Conservation (phyloP, 2,113 vertebrate species). For the Thymallus thymallus region DNA sequence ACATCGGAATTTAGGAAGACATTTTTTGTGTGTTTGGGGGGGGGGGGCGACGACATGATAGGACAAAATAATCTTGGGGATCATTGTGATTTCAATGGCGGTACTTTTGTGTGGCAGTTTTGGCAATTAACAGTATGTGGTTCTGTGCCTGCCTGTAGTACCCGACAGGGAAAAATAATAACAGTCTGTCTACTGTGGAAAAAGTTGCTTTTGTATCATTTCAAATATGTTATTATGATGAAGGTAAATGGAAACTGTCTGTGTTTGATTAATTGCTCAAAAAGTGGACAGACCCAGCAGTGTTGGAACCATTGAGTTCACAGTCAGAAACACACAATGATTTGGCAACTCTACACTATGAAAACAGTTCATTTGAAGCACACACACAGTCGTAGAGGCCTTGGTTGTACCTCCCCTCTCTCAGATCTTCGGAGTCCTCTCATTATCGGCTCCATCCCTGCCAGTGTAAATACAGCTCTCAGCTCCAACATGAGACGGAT, state of each 20-base stretch:
- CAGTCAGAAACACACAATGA: neutral
- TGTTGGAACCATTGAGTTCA: neutral
- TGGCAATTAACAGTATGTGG: no score
- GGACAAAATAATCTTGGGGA: no score
- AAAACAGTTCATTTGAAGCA: neutral
- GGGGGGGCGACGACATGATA: no score
- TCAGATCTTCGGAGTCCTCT: slow-evolving; percentile 8
- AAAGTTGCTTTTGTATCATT: slow-evolving; percentile 42
- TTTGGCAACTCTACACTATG: neutral
- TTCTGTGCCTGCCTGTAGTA: no score
- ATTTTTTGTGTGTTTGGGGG: no score
- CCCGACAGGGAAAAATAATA: no score
- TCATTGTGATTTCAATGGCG: no score
- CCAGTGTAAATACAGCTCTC: slow-evolving; percentile 47
- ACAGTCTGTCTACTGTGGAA: no score
- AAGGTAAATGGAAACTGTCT: slow-evolving; percentile 34
- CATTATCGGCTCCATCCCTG: slow-evolving; percentile 17
- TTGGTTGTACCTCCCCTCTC: slow-evolving; percentile 20
- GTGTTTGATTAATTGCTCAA: slow-evolving; percentile 9
- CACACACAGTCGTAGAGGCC: neutral
- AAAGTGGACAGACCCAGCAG: neutral
- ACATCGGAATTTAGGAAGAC: no score
- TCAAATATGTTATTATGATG: slow-evolving; percentile 19
- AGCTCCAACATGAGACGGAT: slow-evolving; percentile 16
- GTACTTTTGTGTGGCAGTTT: no score